Base-by-base conservation (phyloP, 37 sponge, comb jelly and placozoan genomes). In the Mnemiopsis leidyi region DNA sequence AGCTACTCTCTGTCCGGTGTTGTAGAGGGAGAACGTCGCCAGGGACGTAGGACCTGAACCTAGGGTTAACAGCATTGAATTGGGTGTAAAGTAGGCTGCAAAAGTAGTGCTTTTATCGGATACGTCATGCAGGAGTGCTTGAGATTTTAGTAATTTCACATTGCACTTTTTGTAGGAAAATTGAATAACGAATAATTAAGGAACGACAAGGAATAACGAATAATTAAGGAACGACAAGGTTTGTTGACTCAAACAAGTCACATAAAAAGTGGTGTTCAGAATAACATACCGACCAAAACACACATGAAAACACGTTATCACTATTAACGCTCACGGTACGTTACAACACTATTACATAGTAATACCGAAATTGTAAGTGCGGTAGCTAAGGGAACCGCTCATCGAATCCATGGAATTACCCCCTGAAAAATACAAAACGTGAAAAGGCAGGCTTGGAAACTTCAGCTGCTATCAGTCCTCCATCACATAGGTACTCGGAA, bases 381-480 rank as follows among this genome's bases (percentile, higher is more conserved):
- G 20, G 92, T 94, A 90, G 76, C 92, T 69, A 67, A 90, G 92
- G 92, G 94, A 88, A 28, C 92, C 90, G 38, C 69, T 26, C 39
- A 69, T 67, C n/a, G 92, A 38, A 26, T 94, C 69, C 94, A 94
- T 88, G 67, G 69, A 33, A 69, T 69, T 69, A 7, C 76, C 71
- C 37, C 94, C 69, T 69, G 92, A 69, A 16, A 77, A 82, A 69
- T 67, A 83, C 76, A 93, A 32, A n/a, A n/a, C n/a, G n/a, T n/a
- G n/a, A n/a, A n/a, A n/a, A n/a, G n/a, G n/a, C n/a, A n/a, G n/a
- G n/a, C n/a, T n/a, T n/a, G n/a, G n/a, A n/a, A n/a, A n/a, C n/a
- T n/a, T n/a, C n/a, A n/a, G n/a, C n/a, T n/a, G n/a, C n/a, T n/a
- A n/a, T n/a, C n/a, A n/a, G n/a, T n/a, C n/a, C n/a, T n/a, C n/a